Evolutionary conservation across 1,140 invertebrate species (phyloP).

Genomic region (Liolophura sinensis): DNA sequence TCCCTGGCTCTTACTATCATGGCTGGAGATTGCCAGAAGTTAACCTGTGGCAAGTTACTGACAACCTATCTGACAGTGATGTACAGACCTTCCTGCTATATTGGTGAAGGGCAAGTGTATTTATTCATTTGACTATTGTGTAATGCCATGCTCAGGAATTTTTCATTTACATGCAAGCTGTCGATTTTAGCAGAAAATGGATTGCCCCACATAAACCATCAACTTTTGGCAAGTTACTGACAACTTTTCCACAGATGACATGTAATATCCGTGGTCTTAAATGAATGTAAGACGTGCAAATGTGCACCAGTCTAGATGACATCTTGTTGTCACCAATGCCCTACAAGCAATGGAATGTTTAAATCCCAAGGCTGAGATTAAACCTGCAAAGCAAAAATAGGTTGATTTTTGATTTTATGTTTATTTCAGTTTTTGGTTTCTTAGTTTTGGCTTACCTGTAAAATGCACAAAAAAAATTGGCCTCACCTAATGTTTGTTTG

Average conservation of each 20-base stretch:
- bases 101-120: too few species aligned
- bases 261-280: neutral
- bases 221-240: too few species aligned
- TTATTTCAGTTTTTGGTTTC: neutral
- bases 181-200: constrained; percentile 1
- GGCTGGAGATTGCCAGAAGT: too few species aligned
- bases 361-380: neutral
- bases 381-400: neutral
- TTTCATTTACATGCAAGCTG: constrained; percentile 9
- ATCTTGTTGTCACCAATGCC: neutral
- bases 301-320: neutral
- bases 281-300: constrained; percentile 4
- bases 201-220: neutral
- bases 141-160: too few species aligned
- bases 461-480: neutral
- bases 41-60: too few species aligned
- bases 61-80: too few species aligned
- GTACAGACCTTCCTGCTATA: too few species aligned
- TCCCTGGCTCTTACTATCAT: too few species aligned
- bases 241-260: neutral
- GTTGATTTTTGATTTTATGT: neutral
- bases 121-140: too few species aligned
- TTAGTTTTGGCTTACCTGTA: neutral
- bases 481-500: neutral
- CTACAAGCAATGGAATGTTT: neutral